Percentiles rank a stretch among this genome's conserved stretches.
phyloP scores from a whole-genome alignment of 2,113 vertebrate genomes.

The Pangasianodon gigas region DNA sequence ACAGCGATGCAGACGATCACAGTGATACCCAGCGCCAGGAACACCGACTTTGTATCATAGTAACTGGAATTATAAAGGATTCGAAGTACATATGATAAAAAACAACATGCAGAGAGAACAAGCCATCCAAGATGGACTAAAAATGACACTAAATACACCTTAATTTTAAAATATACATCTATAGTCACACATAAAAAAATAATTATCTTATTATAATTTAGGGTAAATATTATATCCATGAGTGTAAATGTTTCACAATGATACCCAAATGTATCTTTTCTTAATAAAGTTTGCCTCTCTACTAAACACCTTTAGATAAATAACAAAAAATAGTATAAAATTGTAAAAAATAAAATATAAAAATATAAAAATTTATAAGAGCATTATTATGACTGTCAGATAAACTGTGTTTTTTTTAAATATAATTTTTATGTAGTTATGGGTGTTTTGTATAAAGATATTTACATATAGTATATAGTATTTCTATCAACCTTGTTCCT shows the following conservation, averaged over 20 bases:
- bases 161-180: background rate
- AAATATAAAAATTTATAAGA: too few species aligned
- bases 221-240: too few species aligned
- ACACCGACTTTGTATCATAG: conserved; percentile 81
- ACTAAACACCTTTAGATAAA: background rate
- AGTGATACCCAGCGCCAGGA: conserved; percentile 87
- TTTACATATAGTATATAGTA: background rate
- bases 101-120: background rate
- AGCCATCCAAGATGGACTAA: background rate
- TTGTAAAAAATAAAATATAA: too few species aligned
- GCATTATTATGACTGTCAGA: background rate
- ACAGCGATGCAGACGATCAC: conserved; percentile 87
- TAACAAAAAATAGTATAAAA: background rate
- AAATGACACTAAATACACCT: background rate
- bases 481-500: background rate
- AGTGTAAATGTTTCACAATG: too few species aligned
- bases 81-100: background rate
- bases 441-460: background rate
- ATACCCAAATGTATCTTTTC: background rate
- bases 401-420: background rate
- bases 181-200: too few species aligned
- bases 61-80: conserved; percentile 67
- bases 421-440: background rate
- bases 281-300: background rate
- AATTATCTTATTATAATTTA: too few species aligned